Conservation (phyloP, 2,888 invertebrate species). For the Drymonia ruficornis region DNA sequence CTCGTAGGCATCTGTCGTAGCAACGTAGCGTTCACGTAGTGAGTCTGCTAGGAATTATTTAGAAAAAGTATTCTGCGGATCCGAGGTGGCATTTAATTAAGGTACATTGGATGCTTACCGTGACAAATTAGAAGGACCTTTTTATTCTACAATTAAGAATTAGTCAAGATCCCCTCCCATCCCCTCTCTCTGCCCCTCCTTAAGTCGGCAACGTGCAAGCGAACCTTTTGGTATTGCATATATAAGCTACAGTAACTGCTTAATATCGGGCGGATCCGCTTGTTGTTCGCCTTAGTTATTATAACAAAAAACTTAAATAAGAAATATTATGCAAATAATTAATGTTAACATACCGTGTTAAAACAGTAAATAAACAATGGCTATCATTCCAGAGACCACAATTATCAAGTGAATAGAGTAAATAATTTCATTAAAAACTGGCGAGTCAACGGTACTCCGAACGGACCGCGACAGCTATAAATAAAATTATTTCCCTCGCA, state of each 20-base stretch:
- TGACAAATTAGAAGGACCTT: too few species aligned
- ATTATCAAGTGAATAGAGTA: constrained; percentile 71
- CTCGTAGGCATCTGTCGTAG: constrained; percentile 22
- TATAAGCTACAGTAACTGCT: too few species aligned
- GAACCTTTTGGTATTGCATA: too few species aligned
- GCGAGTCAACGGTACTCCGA: constrained; percentile 55
- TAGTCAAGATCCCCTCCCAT: too few species aligned
- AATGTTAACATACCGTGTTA: not conserved
- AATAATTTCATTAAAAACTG: constrained; percentile 79
- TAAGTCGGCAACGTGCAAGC: too few species aligned
- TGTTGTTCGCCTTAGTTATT: too few species aligned
- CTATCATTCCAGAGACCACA: constrained; percentile 48
- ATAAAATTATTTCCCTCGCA: constrained; percentile 69
- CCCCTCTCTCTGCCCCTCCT: too few species aligned
- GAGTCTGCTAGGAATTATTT: constrained; percentile 27
- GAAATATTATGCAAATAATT: not conserved
- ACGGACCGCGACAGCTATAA: constrained; percentile 64
- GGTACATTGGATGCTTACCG: too few species aligned
- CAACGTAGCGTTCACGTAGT: constrained; percentile 31
- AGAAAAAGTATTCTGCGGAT: not conserved
- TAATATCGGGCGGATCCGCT: too few species aligned
- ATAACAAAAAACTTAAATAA: too few species aligned
- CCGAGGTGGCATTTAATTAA: too few species aligned
- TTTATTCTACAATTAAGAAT: too few species aligned
- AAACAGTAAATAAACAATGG: constrained; percentile 22